Conservation (phyloP, 2,797 vertebrate species). For the Thripadectes ignobilis region DNA sequence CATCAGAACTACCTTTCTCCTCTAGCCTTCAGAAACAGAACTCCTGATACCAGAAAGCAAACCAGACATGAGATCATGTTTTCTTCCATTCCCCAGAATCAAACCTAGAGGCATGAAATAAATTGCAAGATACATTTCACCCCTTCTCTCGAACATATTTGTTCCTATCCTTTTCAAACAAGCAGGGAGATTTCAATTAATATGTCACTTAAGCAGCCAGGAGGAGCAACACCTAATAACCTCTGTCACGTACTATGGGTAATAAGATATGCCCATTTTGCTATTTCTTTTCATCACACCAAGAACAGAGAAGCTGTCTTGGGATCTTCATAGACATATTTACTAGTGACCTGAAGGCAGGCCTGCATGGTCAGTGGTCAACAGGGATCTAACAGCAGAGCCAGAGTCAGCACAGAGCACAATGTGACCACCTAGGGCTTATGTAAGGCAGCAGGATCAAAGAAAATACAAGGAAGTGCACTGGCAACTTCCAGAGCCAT, state of each 20-base stretch:
- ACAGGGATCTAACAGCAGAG: neutral
- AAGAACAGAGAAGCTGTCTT: neutral
- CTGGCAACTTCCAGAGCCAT: neutral
- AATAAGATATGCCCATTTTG: neutral
- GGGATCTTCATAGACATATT: neutral
- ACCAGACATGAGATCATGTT: neutral
- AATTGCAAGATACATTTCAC: neutral
- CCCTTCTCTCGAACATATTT: neutral
- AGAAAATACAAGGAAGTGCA: neutral
- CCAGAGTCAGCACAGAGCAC: neutral
- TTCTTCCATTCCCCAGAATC: neutral
- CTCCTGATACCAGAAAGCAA: neutral
- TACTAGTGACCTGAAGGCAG: neutral
- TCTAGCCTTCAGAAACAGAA: neutral
- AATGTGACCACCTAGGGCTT: accelerated
- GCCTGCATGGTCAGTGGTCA: neutral
- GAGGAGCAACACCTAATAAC: slow-evolving; percentile 4
- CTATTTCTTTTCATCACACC: neutral
- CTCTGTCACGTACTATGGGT: neutral
- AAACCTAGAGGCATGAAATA: neutral
- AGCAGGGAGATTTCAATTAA: slow-evolving; percentile 27
- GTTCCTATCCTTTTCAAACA: neutral
- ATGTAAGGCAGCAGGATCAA: accelerated
- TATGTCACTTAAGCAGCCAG: slow-evolving; percentile 9
- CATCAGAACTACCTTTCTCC: neutral